Percentiles rank a stretch among this genome's conserved stretches.
Evolutionary conservation across 2,113 vertebrate genomes (phyloP).

Genomic region (Salminus brasiliensis): DNA sequence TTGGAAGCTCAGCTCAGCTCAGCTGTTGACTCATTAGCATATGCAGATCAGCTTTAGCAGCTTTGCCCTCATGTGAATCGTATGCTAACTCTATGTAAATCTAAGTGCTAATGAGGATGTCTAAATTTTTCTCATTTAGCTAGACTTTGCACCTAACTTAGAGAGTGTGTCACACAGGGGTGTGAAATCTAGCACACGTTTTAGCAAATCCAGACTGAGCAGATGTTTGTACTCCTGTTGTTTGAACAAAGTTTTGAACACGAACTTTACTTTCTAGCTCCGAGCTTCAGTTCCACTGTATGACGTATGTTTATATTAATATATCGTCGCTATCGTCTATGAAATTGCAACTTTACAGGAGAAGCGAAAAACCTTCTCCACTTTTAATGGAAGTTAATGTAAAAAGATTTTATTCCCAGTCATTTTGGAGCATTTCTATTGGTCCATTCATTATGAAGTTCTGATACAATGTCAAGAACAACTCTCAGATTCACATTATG

Average conservation of each 20-base stretch:
- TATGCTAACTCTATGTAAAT: neutral
- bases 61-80: neutral
- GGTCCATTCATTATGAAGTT: too few species aligned
- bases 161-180: neutral
- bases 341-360: too few species aligned
- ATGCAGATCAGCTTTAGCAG: neutral
- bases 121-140: slow-evolving; percentile 83
- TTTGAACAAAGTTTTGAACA: neutral
- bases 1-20: neutral
- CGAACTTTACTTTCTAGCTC: neutral
- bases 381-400: too few species aligned
- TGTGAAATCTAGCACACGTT: slow-evolving; percentile 4
- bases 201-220: neutral
- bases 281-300: too few species aligned
- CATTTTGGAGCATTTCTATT: too few species aligned
- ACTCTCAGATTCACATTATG: too few species aligned
- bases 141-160: slow-evolving; percentile 68
- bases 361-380: too few species aligned
- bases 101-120: slow-evolving; percentile 87
- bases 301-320: too few species aligned
- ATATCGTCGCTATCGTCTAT: too few species aligned
- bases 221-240: neutral
- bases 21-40: neutral
- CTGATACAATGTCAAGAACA: too few species aligned
- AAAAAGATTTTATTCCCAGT: too few species aligned